Percentiles rank a stretch among this genome's conserved stretches.
phyloP scores from a whole-genome alignment of 2,113 vertebrate genomes.

The Passer domesticus region DNA sequence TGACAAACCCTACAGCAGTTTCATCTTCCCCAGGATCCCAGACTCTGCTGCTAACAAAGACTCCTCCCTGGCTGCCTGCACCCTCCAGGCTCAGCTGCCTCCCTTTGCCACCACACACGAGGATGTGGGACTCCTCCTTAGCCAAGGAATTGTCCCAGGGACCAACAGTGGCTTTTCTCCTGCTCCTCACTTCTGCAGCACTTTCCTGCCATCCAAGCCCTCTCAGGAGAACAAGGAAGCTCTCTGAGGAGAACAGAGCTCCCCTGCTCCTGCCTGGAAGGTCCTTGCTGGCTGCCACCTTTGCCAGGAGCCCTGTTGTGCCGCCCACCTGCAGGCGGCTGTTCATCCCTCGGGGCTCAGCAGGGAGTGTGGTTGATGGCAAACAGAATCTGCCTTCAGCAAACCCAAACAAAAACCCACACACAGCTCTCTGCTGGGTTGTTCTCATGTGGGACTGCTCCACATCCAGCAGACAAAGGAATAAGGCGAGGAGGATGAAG shows the following conservation, averaged over 20 bases:
- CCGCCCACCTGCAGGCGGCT: fast-evolving
- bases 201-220: too few relatives aligned
- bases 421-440: background rate
- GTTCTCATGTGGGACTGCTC: background rate
- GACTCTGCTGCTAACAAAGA: background rate
- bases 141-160: background rate
- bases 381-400: background rate
- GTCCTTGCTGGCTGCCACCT: background rate
- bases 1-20: background rate
- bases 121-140: fast-evolving
- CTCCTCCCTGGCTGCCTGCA: background rate
- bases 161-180: background rate
- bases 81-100: background rate
- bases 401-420: background rate
- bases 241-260: background rate
- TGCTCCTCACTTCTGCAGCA: background rate
- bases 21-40: background rate
- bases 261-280: background rate
- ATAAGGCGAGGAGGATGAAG: background rate
- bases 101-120: background rate
- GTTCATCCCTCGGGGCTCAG: background rate
- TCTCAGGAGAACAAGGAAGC: background rate
- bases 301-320: background rate
- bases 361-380: background rate
- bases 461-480: background rate